Base-by-base conservation (phyloP, 1,140 invertebrate species). In the Thaumetopoea pityocampa region DNA sequence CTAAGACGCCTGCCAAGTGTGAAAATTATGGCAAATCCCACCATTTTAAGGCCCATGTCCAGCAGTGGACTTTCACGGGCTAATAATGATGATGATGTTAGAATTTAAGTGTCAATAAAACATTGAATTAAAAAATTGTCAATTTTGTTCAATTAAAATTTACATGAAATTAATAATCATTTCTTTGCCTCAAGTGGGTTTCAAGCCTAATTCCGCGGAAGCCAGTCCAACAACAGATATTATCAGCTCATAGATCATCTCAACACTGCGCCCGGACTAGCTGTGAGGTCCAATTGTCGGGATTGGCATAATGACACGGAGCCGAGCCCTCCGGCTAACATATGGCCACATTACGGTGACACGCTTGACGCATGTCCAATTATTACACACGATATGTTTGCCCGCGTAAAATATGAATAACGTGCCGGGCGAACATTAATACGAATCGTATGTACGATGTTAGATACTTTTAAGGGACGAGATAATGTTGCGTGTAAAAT, bases 321-420 rank as follows among this genome's bases (percentile, higher is more conserved):
- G 56, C 56, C 46, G 37, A 48, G 58, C 57, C 64, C 57, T 44
- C 53, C 48, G 51, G 30, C 62, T 71, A 63, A 78, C 67, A 52
- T 77, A 79, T 66, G 70, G 49, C 61, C 67, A 65, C 70, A 81
- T 81, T 81, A 74, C 55, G 50, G 51, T 67, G 63, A 74, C 69
- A 68, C 51, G 59, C 58, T 59, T 81, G 71, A 81, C 73, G 63
- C 71, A 69, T 69, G 67, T 72, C 67, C 73, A 77, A 81, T 78
- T 80, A 80, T 70, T 76, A 65, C 70, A 67, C 53, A 70, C 67
- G 77, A 73, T 74, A 63, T 76, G 52, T 74, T 72, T 58, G 55
- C 60, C 42, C 49, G 57, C 34, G 70, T 71, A 76, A 73, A 72
- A 76, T 78, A 78, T 78, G 59, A 76, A 71, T 65, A 64, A 65